Evolutionary conservation across 2,113 vertebrate genomes (phyloP), one percentile per base, ranked within the genome.

Genomic region (Lophura nycthemera): DNA sequence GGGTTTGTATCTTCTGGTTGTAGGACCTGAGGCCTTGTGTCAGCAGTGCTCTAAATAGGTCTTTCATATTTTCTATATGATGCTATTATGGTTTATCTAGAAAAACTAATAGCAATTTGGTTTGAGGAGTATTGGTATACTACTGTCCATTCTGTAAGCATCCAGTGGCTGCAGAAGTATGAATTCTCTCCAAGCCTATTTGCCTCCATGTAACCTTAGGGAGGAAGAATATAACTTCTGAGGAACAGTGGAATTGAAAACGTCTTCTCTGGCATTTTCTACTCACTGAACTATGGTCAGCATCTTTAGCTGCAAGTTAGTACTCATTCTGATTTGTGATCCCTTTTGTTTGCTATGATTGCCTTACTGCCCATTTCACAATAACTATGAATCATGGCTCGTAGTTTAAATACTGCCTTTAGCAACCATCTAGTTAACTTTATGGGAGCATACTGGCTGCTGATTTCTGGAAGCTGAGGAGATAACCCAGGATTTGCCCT

Each of bases 271-370:
- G 47, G 42, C 5, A 11, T 83, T 92, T 88, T 42, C 5, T 50
- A 1, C 25, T 70, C 6, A 13, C 7, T 32, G 54, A 66, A 40
- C 8, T 84, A 52, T 38, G 54, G 11, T 45, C 20, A 38, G 20
- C 34, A 24, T 86, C 29, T 71, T 92, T 72, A 69, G 43, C 36
- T 13, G 56, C 64, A 47, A 15, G 18, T 54, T 61, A 30, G 36
- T 66, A 27, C 75, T 72, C 6, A 21, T 73, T 73, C 45, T 88
- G 71, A 50, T 91, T 73, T 79, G 71, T 79, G 78, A 57, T 76
- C 64, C 0, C 5, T 92, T 70, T 71, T 59, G n/a, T 24, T 57
- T 86, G 54, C 59, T 88, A 54, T n/a, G 66, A 57, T 83, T 82
- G 15, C 40, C 27, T 24, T 19, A 8, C 40, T 21, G n/a, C 16